Percentiles rank a stretch among this genome's conserved stretches.
Evolutionary conservation across 2,113 vertebrate genomes (phyloP).

Genomic region (Melanostigma gelatinosum): DNA sequence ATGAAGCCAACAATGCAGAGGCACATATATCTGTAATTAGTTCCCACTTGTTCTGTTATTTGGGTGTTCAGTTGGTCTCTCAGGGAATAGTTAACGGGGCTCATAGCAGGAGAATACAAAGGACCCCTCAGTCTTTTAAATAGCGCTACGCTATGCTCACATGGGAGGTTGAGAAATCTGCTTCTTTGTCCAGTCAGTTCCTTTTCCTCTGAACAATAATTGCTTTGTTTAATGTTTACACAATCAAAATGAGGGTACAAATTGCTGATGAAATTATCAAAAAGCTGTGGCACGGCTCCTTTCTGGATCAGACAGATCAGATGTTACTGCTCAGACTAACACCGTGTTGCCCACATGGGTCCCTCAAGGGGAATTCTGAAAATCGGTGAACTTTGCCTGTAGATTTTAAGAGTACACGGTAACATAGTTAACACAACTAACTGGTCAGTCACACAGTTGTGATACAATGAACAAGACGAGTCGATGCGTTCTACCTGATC

Average conservation of each 20-base stretch:
- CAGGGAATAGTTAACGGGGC: slow-evolving; percentile 5
- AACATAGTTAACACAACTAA: background rate
- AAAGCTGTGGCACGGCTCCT: background rate
- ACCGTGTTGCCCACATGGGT: background rate
- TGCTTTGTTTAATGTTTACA: slow-evolving; percentile 4
- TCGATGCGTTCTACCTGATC: slow-evolving; percentile 31
- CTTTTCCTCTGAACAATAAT: slow-evolving; percentile 2
- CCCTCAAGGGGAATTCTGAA: no score
- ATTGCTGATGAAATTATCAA: slow-evolving; percentile 27
- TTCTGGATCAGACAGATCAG: background rate
- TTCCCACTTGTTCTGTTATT: background rate
- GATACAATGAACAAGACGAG: background rate
- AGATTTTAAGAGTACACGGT: background rate
- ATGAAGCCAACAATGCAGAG: background rate
- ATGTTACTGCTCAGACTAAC: slow-evolving; percentile 2
- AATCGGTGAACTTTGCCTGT: background rate
- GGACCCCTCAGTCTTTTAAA: slow-evolving; percentile 18
- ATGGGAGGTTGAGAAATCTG: slow-evolving; percentile 2
- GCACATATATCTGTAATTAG: background rate
- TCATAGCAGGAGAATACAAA: slow-evolving; percentile 6
- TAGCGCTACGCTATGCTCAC: slow-evolving; percentile 1
- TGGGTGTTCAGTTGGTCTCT: slow-evolving; percentile 17
- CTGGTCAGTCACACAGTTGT: background rate
- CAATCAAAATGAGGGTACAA: background rate
- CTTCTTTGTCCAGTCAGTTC: slow-evolving; percentile 5